A percentile compares a stretch with the other conserved stretches of the same genome.
Conservation (phyloP, 2,113 vertebrate species). For the Proteles cristata region DNA sequence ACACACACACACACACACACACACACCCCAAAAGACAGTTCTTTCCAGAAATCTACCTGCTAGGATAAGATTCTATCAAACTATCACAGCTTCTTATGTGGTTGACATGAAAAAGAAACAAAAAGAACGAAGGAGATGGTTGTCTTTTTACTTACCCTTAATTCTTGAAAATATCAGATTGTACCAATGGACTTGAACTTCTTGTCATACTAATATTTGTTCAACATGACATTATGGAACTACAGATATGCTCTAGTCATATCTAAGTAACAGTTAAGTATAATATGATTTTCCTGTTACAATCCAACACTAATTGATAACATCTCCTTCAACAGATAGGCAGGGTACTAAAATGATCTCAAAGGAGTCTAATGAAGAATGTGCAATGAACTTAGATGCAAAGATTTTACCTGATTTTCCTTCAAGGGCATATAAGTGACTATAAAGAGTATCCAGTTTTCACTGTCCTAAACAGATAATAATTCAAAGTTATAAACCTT, state of each 20-base stretch:
- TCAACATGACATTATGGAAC: slow-evolving; percentile 28
- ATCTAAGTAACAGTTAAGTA: not conserved
- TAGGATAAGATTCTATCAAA: not conserved
- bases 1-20: not conserved
- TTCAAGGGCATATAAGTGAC: not conserved
- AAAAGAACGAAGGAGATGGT: not conserved
- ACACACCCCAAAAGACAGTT: not conserved
- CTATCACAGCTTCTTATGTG: not conserved
- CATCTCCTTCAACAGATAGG: not conserved
- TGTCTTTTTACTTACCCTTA: not conserved
- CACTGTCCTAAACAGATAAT: not conserved
- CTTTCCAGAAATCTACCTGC: slow-evolving; percentile 9
- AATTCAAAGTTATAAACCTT: not conserved
- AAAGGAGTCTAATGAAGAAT: not conserved
- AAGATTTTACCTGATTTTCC: not conserved
- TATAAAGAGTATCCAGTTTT: not conserved
- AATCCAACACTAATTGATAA: not conserved
- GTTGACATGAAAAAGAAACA: not conserved
- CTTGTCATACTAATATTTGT: slow-evolving; percentile 55
- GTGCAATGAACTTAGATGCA: not conserved
- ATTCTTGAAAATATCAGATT: slow-evolving; percentile 3
- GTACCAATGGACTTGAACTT: slow-evolving; percentile 44
- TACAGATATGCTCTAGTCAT: slow-evolving; percentile 43
- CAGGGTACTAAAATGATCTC: not conserved
- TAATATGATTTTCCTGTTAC: not conserved